phyloP scores from a whole-genome alignment of 2,797 vertebrate species.

The Sebastes iracundus region DNA sequence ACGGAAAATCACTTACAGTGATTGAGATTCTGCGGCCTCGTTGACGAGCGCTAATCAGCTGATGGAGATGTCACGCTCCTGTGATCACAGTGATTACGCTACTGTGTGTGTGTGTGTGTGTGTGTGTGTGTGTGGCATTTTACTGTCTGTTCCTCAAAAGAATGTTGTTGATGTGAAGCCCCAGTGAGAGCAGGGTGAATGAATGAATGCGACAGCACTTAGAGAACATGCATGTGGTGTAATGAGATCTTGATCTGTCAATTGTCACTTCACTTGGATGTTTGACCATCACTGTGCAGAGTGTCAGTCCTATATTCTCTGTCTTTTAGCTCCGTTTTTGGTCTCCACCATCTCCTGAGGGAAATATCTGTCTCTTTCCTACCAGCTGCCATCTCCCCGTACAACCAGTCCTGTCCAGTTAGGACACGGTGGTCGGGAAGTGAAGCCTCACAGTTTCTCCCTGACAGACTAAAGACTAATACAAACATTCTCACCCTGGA shows the following conservation, averaged over 20 bases:
- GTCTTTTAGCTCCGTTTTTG: too few relatives aligned
- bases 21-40: neutral
- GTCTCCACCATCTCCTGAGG: too few relatives aligned
- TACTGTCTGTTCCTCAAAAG: neutral
- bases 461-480: too few relatives aligned
- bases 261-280: neutral
- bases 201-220: neutral
- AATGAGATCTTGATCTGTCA: too few relatives aligned
- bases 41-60: neutral
- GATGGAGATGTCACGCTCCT: neutral
- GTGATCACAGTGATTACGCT: neutral
- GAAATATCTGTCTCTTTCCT: too few relatives aligned
- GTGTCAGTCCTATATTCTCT: too few relatives aligned
- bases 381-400: too few relatives aligned
- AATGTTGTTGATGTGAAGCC: neutral
- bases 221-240: too few relatives aligned
- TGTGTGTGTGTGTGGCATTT: neutral
- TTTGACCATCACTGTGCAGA: neutral
- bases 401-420: too few relatives aligned
- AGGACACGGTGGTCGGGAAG: too few relatives aligned
- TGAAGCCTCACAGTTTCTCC: too few relatives aligned
- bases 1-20: constrained; percentile 1
- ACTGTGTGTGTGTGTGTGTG: neutral
- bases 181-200: neutral
- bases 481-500: too few relatives aligned